Percentiles rank a stretch among this genome's conserved stretches.
These are phyloP conservation scores for Myotis lucifugus DNA, from an alignment of 2,113 vertebrate genomes.

Conservation along the genomic window DNA sequence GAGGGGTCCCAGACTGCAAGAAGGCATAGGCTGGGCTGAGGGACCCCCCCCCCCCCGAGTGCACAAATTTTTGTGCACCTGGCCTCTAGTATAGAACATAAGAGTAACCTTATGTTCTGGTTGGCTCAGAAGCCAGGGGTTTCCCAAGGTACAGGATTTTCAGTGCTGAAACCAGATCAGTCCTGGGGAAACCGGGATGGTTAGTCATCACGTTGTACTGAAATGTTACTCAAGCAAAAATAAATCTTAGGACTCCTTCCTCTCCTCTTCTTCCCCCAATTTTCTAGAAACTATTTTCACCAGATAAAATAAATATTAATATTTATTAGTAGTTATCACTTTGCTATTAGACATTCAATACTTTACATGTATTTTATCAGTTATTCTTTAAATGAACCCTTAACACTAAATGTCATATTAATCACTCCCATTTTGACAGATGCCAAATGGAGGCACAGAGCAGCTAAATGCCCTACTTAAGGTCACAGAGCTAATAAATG, in stretches of 20 bases:
- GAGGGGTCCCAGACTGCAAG: too few relatives aligned
- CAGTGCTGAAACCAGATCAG: not conserved
- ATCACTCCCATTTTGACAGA: not conserved
- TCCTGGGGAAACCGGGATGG: not conserved
- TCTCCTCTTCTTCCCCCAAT: not conserved
- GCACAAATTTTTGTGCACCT: too few relatives aligned
- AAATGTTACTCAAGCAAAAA: constrained; percentile 15
- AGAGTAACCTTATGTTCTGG: not conserved
- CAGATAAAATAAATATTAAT: constrained; percentile 13
- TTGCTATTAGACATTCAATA: not conserved
- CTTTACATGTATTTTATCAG: not conserved
- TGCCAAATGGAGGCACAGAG: not conserved
- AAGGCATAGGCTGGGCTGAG: too few relatives aligned
- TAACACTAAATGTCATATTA: not conserved
- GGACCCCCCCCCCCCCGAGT: too few relatives aligned
- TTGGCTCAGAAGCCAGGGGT: not conserved
- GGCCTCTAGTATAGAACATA: not conserved
- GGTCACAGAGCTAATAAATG: not conserved
- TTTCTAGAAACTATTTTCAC: constrained; percentile 35
- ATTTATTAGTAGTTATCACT: not conserved
- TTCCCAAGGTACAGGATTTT: not conserved
- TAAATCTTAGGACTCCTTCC: not conserved
- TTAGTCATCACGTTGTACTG: not conserved
- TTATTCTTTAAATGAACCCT: not conserved
- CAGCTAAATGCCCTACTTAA: not conserved